Base-by-base conservation (phyloP, 2,113 vertebrate genomes). In the Xenotilapia leptura region DNA sequence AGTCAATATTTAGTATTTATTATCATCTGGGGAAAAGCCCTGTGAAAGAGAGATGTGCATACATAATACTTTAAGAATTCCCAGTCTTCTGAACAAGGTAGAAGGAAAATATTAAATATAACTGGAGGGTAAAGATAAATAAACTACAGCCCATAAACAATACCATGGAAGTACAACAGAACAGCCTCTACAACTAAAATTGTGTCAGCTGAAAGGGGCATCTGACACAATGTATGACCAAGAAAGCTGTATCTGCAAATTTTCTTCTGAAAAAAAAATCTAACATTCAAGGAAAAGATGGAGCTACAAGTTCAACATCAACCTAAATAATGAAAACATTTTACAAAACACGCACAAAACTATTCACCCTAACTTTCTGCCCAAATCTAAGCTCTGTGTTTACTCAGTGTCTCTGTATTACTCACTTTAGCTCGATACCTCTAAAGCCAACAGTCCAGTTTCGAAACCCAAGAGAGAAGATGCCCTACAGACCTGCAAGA, bases 221-320 rank as follows among this genome's bases (percentile, higher is more conserved):
- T 51, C 40, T 19, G 9, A 13, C 14, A 47, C 68, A 73, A 47
- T 0, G 42, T 17, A 0, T 28, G 68, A 28, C 40, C 40, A 47
- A 47, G 8, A 75, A 75, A 47, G 14, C 40, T 7, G 68, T 10
- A 7, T 75, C 68, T 47, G 14, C 40, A 75, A 75, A 28, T 47
- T 75, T 17, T 26, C 21, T 47, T 75, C 40, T 17, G 14, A 26
- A 36, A 10, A 73, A 14, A 10, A 45, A 73, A 45, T 10, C 7
- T 73, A 26, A 19, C 42, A 7, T 11, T 28, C 9, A 75, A 17
- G 40, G 40, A 26, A 73, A 26, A 7, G 21, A 47, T 26, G 9
- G 0, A 0, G 68, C 68, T 75, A 28, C 9, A 47, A 47, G 40
- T 75, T 28, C 40, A 75, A 0, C 40, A 19, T 75, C 40, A 47